Percentiles rank a stretch among this genome's conserved stretches.
Conservation (phyloP, 2,888 invertebrate species). For the Eulithis prunata region DNA sequence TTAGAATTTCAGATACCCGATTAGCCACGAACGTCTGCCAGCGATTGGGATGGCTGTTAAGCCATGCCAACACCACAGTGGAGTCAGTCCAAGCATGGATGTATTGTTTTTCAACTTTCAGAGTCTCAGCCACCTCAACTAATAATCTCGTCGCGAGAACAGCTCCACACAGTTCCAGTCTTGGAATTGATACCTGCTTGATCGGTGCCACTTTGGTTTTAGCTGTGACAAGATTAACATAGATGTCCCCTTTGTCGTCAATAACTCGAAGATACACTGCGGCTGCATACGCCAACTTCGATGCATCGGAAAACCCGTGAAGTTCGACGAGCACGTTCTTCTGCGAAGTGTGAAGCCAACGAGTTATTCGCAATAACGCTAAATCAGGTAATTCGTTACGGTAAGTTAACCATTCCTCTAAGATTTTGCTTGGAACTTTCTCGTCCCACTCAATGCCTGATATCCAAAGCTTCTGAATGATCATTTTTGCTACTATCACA, state of each 20-base stretch:
- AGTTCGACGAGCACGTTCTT: conserved; percentile 24
- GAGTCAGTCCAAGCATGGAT: conserved; percentile 31
- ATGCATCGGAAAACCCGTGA: conserved; percentile 43
- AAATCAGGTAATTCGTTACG: conserved; percentile 9
- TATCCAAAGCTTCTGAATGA: conserved; percentile 52
- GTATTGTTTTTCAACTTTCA: not conserved
- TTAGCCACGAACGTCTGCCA: not conserved
- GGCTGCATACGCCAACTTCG: conserved; percentile 34
- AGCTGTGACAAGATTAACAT: conserved; percentile 27
- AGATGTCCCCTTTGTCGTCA: conserved; percentile 31
- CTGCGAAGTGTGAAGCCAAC: conserved; percentile 26
- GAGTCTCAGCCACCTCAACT: not conserved
- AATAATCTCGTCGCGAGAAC: not conserved
- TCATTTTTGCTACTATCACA: conserved; percentile 45
- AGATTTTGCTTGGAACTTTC: too few relatives aligned
- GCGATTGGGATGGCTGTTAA: conserved; percentile 13
- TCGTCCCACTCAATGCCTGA: conserved; percentile 47
- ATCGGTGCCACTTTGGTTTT: conserved; percentile 23
- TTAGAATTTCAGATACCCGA: not conserved
- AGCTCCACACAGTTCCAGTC: not conserved
- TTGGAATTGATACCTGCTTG: not conserved
- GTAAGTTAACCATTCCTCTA: too few relatives aligned
- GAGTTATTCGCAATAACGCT: conserved; percentile 17
- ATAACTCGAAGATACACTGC: conserved; percentile 34
- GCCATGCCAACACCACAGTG: conserved; percentile 23